These are phyloP conservation scores for Lepidochrysops patricia DNA, from an alignment of 2,888 invertebrate genomes.

Conservation along the genomic window DNA sequence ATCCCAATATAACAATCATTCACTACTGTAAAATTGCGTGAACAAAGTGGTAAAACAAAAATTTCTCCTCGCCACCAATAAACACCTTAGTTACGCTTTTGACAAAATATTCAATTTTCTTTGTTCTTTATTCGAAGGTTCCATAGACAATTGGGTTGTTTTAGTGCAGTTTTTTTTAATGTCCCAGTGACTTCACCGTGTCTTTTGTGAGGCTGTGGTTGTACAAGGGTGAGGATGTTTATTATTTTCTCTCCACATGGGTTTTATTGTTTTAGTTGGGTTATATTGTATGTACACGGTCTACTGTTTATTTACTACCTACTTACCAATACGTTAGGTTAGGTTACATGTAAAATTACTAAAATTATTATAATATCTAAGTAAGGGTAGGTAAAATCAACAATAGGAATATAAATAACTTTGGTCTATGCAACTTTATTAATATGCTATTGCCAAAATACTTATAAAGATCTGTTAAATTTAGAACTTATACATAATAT, in stretches of 20 bases:
- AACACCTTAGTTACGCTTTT: constrained; percentile 17
- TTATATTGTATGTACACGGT: neutral
- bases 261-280: constrained; percentile 3
- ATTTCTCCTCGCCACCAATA: constrained; percentile 15
- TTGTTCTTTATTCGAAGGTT: constrained; percentile 3
- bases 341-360: too few species aligned
- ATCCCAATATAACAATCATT: constrained; percentile 17
- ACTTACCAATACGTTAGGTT: neutral
- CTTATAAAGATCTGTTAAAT: too few species aligned
- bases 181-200: neutral
- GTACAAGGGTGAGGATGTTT: neutral
- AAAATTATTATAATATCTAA: too few species aligned
- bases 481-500: too few species aligned
- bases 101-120: constrained; percentile 14
- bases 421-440: too few species aligned
- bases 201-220: neutral
- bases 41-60: constrained; percentile 16
- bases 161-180: constrained; percentile 4
- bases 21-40: constrained; percentile 18
- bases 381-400: too few species aligned
- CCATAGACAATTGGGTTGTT: constrained; percentile 13
- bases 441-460: too few species aligned
- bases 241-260: constrained; percentile 1
- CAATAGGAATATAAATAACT: too few species aligned
- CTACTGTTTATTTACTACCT: neutral